Evolutionary conservation across 2,113 vertebrate genomes (phyloP).

Genomic region (Synodontis membranacea): DNA sequence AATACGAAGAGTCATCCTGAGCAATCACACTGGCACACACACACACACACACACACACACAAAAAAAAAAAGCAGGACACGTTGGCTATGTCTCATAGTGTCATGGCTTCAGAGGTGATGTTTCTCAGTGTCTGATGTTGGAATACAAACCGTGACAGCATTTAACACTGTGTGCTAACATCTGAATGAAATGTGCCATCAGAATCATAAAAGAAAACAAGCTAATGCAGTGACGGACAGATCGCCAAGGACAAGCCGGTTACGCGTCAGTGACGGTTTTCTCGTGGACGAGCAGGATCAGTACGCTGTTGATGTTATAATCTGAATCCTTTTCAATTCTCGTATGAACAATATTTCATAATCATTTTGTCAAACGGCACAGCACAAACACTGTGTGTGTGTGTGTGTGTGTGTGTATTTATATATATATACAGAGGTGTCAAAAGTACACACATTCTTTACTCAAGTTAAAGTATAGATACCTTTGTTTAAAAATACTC

Average conservation of each 20-base stretch:
- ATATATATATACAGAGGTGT: no score
- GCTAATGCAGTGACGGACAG: no score
- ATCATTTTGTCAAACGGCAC: background rate
- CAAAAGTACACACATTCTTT: background rate
- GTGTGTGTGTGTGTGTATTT: no score
- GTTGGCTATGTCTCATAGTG: background rate
- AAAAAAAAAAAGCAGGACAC: background rate
- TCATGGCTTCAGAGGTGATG: background rate
- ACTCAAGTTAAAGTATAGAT: no score
- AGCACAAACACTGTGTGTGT: no score
- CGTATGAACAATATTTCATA: background rate
- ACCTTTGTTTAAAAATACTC: no score
- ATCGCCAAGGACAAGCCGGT: background rate
- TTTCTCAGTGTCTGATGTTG: background rate
- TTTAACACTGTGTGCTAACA: background rate
- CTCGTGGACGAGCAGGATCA: background rate
- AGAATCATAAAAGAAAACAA: background rate
- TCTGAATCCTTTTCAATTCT: background rate
- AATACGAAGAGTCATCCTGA: slow-evolving; percentile 52
- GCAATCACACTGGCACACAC: slow-evolving; percentile 44
- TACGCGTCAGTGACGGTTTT: background rate
- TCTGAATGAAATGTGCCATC: background rate
- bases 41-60: background rate
- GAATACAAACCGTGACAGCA: background rate
- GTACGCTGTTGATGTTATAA: background rate